phyloP scores from a whole-genome alignment of 2,888 invertebrate genomes.

The Hypselothyrea guttata region DNA sequence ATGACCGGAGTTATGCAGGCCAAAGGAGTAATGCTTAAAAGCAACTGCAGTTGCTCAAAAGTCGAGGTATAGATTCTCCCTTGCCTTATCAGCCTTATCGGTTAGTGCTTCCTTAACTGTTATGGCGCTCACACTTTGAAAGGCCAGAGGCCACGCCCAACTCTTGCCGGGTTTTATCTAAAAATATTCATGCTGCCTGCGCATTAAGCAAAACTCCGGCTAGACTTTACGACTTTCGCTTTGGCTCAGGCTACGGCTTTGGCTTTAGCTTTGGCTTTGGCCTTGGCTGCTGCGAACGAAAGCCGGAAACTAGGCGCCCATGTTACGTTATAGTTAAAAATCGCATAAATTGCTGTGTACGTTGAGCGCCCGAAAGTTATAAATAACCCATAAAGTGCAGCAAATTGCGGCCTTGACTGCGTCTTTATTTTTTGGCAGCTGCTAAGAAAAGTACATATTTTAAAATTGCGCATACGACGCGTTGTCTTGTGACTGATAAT shows the following conservation, averaged over 20 bases:
- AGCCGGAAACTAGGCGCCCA: slow-evolving; percentile 43
- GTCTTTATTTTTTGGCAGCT: slow-evolving; percentile 27
- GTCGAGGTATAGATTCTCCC: no score
- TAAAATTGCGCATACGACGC: no score
- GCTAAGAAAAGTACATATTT: slow-evolving; percentile 1
- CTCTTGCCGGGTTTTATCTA: slow-evolving; percentile 1
- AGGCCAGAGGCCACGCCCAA: not conserved
- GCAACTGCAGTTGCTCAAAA: no score
- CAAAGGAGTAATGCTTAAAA: no score
- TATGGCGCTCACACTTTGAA: no score
- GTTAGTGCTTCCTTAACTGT: not conserved
- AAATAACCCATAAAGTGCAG: slow-evolving; percentile 55
- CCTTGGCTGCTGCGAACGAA: slow-evolving; percentile 23
- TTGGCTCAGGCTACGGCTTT: no score
- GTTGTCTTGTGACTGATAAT: not conserved
- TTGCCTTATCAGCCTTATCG: slow-evolving; percentile 6
- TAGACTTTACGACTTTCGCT: slow-evolving; percentile 59
- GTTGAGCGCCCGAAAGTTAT: slow-evolving; percentile 57
- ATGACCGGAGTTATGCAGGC: not conserved
- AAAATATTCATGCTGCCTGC: slow-evolving; percentile 40
- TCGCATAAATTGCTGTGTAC: slow-evolving; percentile 62
- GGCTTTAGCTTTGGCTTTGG: slow-evolving; percentile 44
- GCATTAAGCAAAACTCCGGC: slow-evolving; percentile 60
- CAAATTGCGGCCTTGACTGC: slow-evolving; percentile 63
- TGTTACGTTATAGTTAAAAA: slow-evolving; percentile 43